Conservation (phyloP, 2,888 invertebrate genomes). For the Parelbella ahira region DNA sequence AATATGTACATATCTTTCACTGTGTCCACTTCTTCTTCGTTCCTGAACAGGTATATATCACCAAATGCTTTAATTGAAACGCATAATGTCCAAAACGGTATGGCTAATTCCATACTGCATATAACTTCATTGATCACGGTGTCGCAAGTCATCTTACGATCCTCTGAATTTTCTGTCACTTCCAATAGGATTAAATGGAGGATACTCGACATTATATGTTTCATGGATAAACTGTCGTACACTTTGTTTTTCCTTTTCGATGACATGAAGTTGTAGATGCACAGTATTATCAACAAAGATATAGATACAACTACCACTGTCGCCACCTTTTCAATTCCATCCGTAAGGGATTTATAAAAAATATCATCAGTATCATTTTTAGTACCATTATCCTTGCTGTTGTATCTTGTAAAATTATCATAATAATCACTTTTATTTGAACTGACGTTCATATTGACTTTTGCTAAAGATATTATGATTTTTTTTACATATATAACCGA, state of each 20-base stretch:
- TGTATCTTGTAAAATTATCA: too few species aligned
- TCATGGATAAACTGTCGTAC: constrained; percentile 11
- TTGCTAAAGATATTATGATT: too few species aligned
- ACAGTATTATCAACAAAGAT: neutral
- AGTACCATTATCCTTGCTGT: too few species aligned
- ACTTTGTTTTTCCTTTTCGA: constrained; percentile 9
- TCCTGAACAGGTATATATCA: constrained; percentile 28
- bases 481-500: too few species aligned
- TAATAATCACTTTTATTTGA: too few species aligned
- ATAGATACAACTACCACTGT: too few species aligned
- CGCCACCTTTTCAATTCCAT: too few species aligned
- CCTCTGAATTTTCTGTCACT: neutral
- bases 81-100: constrained; percentile 30
- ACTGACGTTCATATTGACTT: too few species aligned
- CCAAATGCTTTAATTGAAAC: constrained; percentile 27
- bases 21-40: constrained; percentile 23
- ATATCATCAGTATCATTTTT: too few species aligned
- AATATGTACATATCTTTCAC: constrained; percentile 22
- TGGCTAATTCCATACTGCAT: constrained; percentile 1
- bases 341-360: too few species aligned
- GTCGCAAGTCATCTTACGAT: neutral
- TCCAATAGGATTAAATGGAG: neutral
- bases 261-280: neutral
- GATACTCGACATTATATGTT: constrained; percentile 9
- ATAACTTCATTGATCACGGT: neutral